phyloP scores from a whole-genome alignment of 2,797 vertebrate species.

The Botia almorhae region DNA sequence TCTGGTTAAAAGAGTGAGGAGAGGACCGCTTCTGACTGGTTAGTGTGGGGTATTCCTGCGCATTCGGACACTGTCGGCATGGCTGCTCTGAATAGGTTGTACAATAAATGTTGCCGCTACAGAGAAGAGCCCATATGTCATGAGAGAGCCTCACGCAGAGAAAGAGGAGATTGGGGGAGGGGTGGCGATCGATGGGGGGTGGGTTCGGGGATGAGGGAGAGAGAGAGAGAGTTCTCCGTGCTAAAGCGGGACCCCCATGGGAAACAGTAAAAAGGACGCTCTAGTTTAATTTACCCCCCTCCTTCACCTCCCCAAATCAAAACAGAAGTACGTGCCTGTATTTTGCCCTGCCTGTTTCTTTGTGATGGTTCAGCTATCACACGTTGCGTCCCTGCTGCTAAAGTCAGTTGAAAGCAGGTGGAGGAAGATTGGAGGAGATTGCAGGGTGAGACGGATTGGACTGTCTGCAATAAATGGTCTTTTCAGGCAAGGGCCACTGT shows the following conservation, averaged over 20 bases:
- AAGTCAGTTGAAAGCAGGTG: slow-evolving; percentile 16
- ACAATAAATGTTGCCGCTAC: slow-evolving; percentile 64
- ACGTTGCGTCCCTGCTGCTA: slow-evolving; percentile 1
- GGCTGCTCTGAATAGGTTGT: slow-evolving; percentile 55
- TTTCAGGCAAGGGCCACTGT: slow-evolving; percentile 18
- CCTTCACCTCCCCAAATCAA: slow-evolving; percentile 43
- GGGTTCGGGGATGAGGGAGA: slow-evolving; percentile 24
- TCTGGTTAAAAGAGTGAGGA: slow-evolving; percentile 25
- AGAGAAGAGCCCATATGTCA: slow-evolving; percentile 68
- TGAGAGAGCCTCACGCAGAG: slow-evolving; percentile 54
- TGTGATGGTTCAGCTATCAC: slow-evolving; percentile 37
- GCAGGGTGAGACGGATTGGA: slow-evolving; percentile 41
- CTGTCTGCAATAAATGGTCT: slow-evolving; percentile 30
- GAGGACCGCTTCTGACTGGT: slow-evolving; percentile 42
- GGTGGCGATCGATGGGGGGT: slow-evolving; percentile 41
- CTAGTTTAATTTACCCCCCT: slow-evolving; percentile 54
- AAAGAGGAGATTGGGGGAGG: slow-evolving; percentile 57
- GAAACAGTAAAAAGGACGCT: slow-evolving; percentile 57
- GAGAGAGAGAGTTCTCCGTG: slow-evolving; percentile 49
- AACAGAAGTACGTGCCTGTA: slow-evolving; percentile 39
- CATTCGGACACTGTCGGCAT: slow-evolving; percentile 59
- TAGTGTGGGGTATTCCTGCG: slow-evolving; percentile 49
- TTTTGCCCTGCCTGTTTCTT: slow-evolving; percentile 43
- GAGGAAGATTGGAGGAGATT: slow-evolving; percentile 47
- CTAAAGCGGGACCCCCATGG: slow-evolving; percentile 57